Evolutionary conservation across 1,140 invertebrate species (phyloP).

Genomic region (Lordiphosa clarofinis): DNA sequence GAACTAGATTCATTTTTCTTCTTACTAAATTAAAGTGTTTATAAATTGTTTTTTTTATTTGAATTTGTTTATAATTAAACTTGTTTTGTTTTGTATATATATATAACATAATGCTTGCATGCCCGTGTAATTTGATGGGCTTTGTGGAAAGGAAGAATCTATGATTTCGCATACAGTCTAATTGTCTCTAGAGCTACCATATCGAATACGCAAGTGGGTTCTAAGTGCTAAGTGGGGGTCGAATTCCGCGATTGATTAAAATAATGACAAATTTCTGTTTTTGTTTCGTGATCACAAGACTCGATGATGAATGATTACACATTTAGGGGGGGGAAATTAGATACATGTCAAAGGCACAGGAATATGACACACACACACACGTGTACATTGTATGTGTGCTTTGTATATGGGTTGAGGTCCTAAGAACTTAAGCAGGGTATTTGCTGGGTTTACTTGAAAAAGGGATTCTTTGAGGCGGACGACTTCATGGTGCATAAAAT

Average conservation of each 20-base stretch:
- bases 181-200: slow-evolving; percentile 32
- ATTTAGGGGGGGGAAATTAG: slow-evolving; percentile 36
- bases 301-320: slow-evolving; percentile 1
- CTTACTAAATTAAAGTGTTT: too few species aligned
- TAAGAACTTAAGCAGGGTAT: slow-evolving; percentile 25
- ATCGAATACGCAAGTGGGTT: neutral
- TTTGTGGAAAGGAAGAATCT: slow-evolving; percentile 44
- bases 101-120: slow-evolving; percentile 22
- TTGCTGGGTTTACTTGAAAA: slow-evolving; percentile 59
- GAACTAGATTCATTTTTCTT: too few species aligned
- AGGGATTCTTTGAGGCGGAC: slow-evolving; percentile 77
- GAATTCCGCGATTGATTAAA: slow-evolving; percentile 1
- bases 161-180: slow-evolving; percentile 64
- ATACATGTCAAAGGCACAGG: slow-evolving; percentile 65
- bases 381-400: neutral
- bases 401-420: slow-evolving; percentile 35
- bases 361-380: slow-evolving; percentile 40
- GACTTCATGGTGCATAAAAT: slow-evolving; percentile 79
- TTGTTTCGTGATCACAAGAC: slow-evolving; percentile 24
- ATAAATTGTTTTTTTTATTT: neutral
- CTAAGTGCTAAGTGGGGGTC: too few species aligned
- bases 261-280: slow-evolving; percentile 49
- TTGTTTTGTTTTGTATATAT: slow-evolving; percentile 9
- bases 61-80: slow-evolving; percentile 10
- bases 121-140: neutral